These are phyloP conservation scores for Chrysocyon brachyurus DNA, from an alignment of 2,797 vertebrate genomes.

Conservation along the genomic window DNA sequence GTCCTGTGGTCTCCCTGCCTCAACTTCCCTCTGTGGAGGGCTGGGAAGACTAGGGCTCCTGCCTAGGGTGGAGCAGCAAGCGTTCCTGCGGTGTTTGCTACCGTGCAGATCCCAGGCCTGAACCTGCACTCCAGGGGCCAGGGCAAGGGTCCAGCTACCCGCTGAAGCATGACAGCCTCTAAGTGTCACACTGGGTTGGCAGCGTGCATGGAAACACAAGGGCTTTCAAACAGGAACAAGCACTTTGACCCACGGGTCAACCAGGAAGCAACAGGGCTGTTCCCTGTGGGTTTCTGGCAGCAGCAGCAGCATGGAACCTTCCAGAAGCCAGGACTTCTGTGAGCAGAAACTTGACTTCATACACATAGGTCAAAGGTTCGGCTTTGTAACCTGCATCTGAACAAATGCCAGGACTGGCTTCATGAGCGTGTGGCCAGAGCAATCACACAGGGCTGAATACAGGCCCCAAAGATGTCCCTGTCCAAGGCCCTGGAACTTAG, in stretches of 20 bases:
- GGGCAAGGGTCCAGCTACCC: background rate
- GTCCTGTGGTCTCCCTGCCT: background rate
- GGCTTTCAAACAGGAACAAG: background rate
- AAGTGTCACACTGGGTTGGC: background rate
- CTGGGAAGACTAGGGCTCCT: background rate
- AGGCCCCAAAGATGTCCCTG: background rate
- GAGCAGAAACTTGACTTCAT: background rate
- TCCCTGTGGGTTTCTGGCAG: background rate
- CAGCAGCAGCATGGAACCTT: background rate
- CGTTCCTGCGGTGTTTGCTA: rapidly evolving
- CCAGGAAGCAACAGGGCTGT: background rate
- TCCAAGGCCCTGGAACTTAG: background rate
- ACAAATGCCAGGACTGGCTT: background rate
- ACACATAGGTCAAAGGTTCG: background rate
- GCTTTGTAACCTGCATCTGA: background rate
- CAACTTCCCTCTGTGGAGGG: too few relatives aligned
- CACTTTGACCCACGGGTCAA: rapidly evolving
- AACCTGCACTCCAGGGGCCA: background rate
- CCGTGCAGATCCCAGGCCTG: background rate
- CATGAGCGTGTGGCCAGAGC: rapidly evolving
- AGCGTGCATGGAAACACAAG: background rate
- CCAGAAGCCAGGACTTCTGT: background rate
- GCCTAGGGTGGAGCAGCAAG: rapidly evolving
- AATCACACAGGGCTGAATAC: background rate
- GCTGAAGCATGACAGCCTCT: background rate